Evolutionary conservation across 2,797 vertebrate genomes (phyloP).

Genomic region (Rousettus madagascariensis): DNA sequence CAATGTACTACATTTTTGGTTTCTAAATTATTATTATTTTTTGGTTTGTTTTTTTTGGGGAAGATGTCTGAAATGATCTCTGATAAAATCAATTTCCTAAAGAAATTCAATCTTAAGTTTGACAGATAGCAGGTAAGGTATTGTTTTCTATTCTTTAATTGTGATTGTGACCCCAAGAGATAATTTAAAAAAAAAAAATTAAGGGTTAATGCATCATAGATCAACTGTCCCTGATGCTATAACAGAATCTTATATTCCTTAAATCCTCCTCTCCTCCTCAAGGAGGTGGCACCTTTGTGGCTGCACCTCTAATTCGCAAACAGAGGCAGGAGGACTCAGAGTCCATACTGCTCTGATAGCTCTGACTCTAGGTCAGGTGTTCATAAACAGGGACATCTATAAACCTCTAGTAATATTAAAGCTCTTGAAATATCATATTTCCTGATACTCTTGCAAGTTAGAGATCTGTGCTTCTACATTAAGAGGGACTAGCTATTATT

Average conservation of each 20-base stretch:
- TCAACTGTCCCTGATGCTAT: neutral
- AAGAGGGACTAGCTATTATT: neutral
- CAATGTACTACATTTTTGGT: neutral
- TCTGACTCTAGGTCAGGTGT: neutral
- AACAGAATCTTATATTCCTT: neutral
- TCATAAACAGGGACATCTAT: neutral
- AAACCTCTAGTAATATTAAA: conserved; percentile 28
- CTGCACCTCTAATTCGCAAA: neutral
- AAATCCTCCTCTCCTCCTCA: neutral
- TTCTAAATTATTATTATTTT: neutral
- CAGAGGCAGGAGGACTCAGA: neutral
- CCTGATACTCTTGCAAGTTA: neutral
- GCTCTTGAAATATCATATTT: conserved; percentile 68
- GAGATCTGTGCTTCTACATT: neutral
- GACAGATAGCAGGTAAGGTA: neutral
- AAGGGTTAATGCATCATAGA: neutral
- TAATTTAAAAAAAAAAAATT: neutral
- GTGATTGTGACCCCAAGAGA: neutral
- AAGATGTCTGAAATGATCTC: neutral
- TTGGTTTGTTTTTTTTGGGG: neutral
- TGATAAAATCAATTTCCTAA: neutral
- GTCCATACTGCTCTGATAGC: neutral
- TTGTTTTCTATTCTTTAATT: neutral
- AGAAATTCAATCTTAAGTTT: neutral
- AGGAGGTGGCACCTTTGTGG: neutral